Evolutionary conservation across 1,140 invertebrate species (phyloP).

Genomic region (Heliothis virescens): DNA sequence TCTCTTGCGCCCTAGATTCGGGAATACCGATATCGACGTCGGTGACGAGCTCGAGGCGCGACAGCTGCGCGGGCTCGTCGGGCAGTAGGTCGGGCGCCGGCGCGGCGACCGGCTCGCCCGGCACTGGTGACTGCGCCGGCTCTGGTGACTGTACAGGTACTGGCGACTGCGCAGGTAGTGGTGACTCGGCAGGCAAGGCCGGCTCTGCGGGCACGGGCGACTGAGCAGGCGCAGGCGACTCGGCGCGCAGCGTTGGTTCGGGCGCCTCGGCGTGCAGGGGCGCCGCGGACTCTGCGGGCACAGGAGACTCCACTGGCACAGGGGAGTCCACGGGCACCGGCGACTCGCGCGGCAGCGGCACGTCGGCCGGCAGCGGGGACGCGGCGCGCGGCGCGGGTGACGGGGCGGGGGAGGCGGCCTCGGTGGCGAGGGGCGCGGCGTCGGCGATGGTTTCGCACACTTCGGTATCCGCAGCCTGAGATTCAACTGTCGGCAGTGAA

Average conservation of each 20-base stretch:
- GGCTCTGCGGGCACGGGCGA: conserved; percentile 26
- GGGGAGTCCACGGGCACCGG: conserved; percentile 53
- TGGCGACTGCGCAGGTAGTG: background rate
- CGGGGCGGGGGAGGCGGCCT: background rate
- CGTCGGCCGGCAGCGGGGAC: conserved; percentile 52
- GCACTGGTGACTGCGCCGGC: background rate
- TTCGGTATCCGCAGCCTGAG: background rate
- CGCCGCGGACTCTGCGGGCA: background rate
- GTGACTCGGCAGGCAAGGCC: background rate
- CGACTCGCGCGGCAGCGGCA: conserved; percentile 57
- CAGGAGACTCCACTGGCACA: background rate
- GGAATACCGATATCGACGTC: conserved; percentile 78
- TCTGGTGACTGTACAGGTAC: background rate
- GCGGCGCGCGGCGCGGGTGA: conserved; percentile 20
- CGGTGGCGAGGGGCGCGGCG: background rate
- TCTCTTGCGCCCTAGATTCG: conserved; percentile 79
- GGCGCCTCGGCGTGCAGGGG: conserved; percentile 6
- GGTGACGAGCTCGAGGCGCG: conserved; percentile 72
- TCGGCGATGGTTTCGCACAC: conserved; percentile 12
- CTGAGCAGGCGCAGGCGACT: conserved; percentile 49
- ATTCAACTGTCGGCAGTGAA: conserved; percentile 38
- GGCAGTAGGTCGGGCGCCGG: conserved; percentile 77
- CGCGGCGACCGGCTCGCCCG: conserved; percentile 29
- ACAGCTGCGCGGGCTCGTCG: conserved; percentile 57
- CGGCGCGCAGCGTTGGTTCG: background rate